These are phyloP conservation scores for Machimus rusticus DNA, from an alignment of 2,888 invertebrate species.

Conservation along the genomic window DNA sequence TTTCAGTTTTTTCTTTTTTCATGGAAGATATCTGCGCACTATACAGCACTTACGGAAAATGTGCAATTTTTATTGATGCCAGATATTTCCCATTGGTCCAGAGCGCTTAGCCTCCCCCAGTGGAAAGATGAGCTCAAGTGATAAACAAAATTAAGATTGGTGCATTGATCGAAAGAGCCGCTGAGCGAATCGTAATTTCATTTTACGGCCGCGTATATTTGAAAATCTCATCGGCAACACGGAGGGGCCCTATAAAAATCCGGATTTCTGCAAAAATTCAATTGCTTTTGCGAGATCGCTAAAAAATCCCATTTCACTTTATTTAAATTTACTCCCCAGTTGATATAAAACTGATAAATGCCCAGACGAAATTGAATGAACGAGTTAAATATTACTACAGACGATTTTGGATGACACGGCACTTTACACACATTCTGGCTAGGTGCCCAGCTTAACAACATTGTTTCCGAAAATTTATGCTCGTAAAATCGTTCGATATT, in stretches of 20 bases:
- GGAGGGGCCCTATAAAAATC: not conserved
- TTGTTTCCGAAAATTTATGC: not conserved
- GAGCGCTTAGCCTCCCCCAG: not conserved
- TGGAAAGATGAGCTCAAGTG: not conserved
- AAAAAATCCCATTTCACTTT: not conserved
- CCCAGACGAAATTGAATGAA: not conserved
- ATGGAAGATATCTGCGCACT: not conserved
- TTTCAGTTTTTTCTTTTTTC: not conserved
- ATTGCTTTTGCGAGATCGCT: not conserved
- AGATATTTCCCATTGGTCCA: not conserved
- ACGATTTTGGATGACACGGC: not conserved
- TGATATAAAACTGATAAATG: not conserved
- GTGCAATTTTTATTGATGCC: not conserved
- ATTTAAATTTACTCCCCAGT: not conserved
- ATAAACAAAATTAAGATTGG: not conserved
- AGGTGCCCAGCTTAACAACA: not conserved
- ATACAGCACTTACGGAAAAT: not conserved
- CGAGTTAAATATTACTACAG: not conserved
- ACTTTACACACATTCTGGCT: not conserved
- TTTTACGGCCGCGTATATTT: not conserved
- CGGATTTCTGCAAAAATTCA: not conserved
- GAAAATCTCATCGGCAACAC: not conserved
- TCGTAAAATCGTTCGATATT: not conserved
- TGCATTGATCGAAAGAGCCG: not conserved
- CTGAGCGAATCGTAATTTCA: not conserved